Evolutionary conservation across 2,113 vertebrate species (phyloP).

Genomic region (Peromyscus californicus): DNA sequence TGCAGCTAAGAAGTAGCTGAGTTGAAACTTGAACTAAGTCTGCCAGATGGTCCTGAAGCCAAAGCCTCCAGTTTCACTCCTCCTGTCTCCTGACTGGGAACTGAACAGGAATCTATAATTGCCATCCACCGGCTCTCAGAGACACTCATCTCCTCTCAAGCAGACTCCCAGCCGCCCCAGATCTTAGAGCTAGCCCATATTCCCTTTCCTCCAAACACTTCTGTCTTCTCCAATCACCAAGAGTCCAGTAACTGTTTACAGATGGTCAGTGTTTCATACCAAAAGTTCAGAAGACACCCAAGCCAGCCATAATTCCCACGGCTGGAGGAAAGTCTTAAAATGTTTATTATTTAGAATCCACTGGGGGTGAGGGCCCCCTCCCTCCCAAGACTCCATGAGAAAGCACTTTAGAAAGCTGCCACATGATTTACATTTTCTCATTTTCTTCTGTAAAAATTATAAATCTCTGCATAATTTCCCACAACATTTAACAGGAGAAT

Average conservation of each 20-base stretch:
- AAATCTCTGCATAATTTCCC: conserved; percentile 86
- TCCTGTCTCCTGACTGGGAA: background rate
- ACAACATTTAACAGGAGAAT: conserved; percentile 86
- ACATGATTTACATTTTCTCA: conserved; percentile 86
- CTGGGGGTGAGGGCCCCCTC: conserved; percentile 32
- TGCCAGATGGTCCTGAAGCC: background rate
- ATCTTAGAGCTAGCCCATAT: conserved; percentile 13
- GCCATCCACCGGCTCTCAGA: background rate
- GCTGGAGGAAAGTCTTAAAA: conserved; percentile 72
- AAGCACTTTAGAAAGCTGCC: conserved; percentile 80
- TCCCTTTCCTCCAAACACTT: conserved; percentile 62
- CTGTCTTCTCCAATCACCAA: conserved; percentile 73
- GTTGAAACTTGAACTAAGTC: background rate
- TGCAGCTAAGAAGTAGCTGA: background rate
- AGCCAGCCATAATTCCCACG: conserved; percentile 80
- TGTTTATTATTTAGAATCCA: conserved; percentile 80
- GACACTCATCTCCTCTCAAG: conserved; percentile 1
- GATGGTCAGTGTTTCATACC: conserved; percentile 78
- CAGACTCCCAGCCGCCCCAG: background rate
- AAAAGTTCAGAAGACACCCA: conserved; percentile 82
- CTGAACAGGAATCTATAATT: background rate
- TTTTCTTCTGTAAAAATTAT: conserved; percentile 85
- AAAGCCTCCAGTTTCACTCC: background rate
- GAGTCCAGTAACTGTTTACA: conserved; percentile 80
- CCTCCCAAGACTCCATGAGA: conserved; percentile 79